Evolutionary conservation across 2,113 vertebrate species (phyloP).

Genomic region (Microcebus lehilahytsara): DNA sequence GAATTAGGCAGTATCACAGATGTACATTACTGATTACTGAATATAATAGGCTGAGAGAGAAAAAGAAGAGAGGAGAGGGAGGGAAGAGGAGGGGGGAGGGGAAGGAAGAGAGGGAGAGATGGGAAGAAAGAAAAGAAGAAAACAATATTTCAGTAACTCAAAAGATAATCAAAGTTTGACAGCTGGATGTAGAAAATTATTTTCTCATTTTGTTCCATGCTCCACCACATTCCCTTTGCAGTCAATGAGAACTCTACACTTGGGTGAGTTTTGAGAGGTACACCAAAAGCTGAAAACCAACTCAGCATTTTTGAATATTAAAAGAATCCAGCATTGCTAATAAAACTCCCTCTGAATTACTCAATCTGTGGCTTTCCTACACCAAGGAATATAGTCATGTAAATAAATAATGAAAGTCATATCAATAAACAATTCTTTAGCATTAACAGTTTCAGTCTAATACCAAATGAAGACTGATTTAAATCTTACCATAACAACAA

Average conservation of each 20-base stretch:
- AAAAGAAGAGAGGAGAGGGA: background rate
- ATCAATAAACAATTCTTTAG: background rate
- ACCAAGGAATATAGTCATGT: background rate
- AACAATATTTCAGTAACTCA: no score
- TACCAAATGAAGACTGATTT: background rate
- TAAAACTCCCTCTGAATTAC: slow-evolving; percentile 18
- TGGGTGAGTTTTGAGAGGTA: slow-evolving; percentile 30
- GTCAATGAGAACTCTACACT: slow-evolving; percentile 29
- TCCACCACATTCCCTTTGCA: slow-evolving; percentile 30
- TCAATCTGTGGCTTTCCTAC: background rate
- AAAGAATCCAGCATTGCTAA: slow-evolving; percentile 49
- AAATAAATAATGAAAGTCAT: background rate
- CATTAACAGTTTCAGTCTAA: background rate
- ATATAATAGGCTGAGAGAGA: background rate
- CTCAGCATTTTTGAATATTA: slow-evolving; percentile 50
- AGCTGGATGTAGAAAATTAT: background rate
- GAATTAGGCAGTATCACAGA: background rate
- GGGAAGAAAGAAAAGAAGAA: no score
- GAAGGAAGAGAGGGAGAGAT: no score
- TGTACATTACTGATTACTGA: background rate
- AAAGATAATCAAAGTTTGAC: slow-evolving; percentile 5
- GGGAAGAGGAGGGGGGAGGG: no score
- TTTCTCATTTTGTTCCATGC: slow-evolving; percentile 45
- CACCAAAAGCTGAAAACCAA: slow-evolving; percentile 42
- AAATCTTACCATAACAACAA: background rate